Percentiles rank a stretch among this genome's conserved stretches.
Conservation (phyloP, 2,888 invertebrate species). For the Pyrrhia umbra region DNA sequence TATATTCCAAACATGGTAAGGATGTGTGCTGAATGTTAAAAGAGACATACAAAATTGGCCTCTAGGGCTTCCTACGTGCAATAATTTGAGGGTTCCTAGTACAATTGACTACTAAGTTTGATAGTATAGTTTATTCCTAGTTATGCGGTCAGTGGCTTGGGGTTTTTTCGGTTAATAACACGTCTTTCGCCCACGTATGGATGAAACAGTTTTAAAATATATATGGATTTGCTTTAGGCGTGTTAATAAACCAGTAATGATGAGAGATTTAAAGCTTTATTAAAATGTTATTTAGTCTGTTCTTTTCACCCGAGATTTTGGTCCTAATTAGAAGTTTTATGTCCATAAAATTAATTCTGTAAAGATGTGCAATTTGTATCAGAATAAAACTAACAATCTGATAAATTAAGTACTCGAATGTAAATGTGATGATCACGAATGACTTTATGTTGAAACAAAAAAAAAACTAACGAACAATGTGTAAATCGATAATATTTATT, state of each 20-base stretch:
- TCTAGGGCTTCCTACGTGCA: slow-evolving; percentile 67
- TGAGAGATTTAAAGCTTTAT: background rate
- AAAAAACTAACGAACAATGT: slow-evolving; percentile 10
- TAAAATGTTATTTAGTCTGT: background rate
- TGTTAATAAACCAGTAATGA: background rate
- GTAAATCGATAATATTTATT: slow-evolving; percentile 15
- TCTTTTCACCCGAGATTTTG: background rate
- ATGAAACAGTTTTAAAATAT: slow-evolving; percentile 7
- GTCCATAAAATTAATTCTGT: too few relatives aligned
- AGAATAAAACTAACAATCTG: background rate
- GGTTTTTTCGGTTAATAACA: slow-evolving; percentile 25
- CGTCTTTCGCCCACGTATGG: slow-evolving; percentile 32
- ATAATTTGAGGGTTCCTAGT: slow-evolving; percentile 60
- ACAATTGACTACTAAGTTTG: slow-evolving; percentile 12
- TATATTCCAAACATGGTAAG: slow-evolving; percentile 76
- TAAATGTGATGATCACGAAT: slow-evolving; percentile 17
- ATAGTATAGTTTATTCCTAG: slow-evolving; percentile 13
- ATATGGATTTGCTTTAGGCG: slow-evolving; percentile 8
- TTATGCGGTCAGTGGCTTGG: slow-evolving; percentile 40
- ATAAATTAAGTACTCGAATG: background rate
- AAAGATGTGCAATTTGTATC: too few relatives aligned
- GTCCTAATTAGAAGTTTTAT: too few relatives aligned
- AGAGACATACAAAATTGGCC: slow-evolving; percentile 76
- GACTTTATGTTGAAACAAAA: slow-evolving; percentile 26
- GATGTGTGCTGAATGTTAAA: slow-evolving; percentile 74